Conservation (phyloP, 1,140 invertebrate genomes). For the Drosophila virilis region DNA sequence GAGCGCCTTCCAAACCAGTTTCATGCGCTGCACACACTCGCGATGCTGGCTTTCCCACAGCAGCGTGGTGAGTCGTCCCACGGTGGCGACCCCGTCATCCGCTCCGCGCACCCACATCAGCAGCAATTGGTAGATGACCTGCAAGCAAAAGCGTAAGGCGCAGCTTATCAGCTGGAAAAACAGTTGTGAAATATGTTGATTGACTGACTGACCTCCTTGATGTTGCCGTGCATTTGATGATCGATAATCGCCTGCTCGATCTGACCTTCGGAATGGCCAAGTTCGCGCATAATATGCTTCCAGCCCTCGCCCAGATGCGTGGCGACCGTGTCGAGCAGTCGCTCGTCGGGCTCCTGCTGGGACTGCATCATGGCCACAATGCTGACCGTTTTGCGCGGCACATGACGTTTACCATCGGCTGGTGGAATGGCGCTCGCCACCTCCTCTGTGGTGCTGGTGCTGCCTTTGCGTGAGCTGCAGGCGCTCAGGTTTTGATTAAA, state of each 20-base stretch:
- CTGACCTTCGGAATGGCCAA: slow-evolving; percentile 86
- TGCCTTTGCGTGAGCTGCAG: slow-evolving; percentile 55
- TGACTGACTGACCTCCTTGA: slow-evolving; percentile 85
- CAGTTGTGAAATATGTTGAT: not conserved
- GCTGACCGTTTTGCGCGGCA: slow-evolving; percentile 64
- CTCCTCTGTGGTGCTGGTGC: slow-evolving; percentile 50
- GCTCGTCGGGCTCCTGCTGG: slow-evolving; percentile 64
- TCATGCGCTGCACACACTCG: slow-evolving; percentile 85
- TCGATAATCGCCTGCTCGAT: slow-evolving; percentile 86
- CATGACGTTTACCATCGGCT: slow-evolving; percentile 43
- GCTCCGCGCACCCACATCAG: slow-evolving; percentile 87
- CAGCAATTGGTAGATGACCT: slow-evolving; percentile 88
- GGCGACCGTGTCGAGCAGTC: slow-evolving; percentile 69
- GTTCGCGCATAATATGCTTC: slow-evolving; percentile 85
- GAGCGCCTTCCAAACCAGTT: slow-evolving; percentile 79
- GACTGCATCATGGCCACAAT: slow-evolving; percentile 83
- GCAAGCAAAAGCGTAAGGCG: not conserved
- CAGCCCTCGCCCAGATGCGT: slow-evolving; percentile 85
- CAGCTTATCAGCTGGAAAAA: slow-evolving; percentile 2
- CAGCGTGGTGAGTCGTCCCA: slow-evolving; percentile 85
- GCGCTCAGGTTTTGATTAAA: slow-evolving; percentile 67
- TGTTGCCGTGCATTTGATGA: slow-evolving; percentile 84
- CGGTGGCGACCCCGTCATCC: slow-evolving; percentile 85
- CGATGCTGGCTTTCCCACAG: slow-evolving; percentile 86
- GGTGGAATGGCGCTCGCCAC: slow-evolving; percentile 9